These are phyloP conservation scores for Glaucopsyche alexis DNA, from an alignment of 2,888 invertebrate genomes.

Conservation along the genomic window DNA sequence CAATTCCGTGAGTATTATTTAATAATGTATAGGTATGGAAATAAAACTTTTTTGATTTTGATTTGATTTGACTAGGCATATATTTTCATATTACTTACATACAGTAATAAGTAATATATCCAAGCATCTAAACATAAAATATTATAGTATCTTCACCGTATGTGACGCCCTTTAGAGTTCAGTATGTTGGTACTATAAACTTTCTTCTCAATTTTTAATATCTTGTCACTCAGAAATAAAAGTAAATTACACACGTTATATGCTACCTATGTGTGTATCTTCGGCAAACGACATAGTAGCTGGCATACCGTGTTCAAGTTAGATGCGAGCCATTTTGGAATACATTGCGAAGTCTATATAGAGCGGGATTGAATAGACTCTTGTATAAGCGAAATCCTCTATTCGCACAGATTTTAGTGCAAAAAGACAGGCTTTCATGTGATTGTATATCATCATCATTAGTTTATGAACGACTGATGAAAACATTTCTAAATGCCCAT, in stretches of 20 bases:
- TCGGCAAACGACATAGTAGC: neutral
- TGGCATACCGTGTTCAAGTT: neutral
- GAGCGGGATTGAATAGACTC: conserved; percentile 16
- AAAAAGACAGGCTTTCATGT: conserved; percentile 18
- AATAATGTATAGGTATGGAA: too few relatives aligned
- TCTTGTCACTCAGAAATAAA: too few relatives aligned
- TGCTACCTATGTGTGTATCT: neutral
- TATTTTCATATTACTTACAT: too few relatives aligned
- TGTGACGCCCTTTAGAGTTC: too few relatives aligned
- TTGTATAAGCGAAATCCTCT: conserved; percentile 12
- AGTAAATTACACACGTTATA: neutral
- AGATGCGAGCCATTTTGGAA: conserved; percentile 12
- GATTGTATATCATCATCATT: conserved; percentile 18
- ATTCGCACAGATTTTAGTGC: conserved; percentile 22
- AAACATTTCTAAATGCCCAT: neutral
- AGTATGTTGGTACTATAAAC: too few relatives aligned
- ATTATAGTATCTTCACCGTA: too few relatives aligned
- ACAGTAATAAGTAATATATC: too few relatives aligned
- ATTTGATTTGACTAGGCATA: too few relatives aligned
- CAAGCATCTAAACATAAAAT: too few relatives aligned
- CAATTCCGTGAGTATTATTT: too few relatives aligned
- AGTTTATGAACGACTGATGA: neutral
- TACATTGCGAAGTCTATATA: conserved; percentile 17
- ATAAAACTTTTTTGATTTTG: too few relatives aligned
- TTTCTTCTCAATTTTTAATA: too few relatives aligned